Percentiles rank a stretch among this genome's conserved stretches.
Evolutionary conservation across 2,888 invertebrate genomes (phyloP).

Genomic region (Laspeyria flexula): DNA sequence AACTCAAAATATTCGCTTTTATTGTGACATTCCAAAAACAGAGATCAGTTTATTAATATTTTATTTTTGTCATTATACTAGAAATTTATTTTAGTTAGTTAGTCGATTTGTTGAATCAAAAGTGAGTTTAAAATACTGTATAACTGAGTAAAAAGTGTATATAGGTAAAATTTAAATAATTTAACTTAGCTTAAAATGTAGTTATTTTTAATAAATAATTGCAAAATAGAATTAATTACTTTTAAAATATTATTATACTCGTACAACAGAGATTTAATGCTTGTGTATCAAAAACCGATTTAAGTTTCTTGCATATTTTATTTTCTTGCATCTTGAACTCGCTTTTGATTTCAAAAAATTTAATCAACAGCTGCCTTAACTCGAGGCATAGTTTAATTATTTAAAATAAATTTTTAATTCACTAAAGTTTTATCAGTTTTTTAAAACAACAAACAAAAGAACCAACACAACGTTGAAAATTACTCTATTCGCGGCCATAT

Average conservation of each 20-base stretch:
- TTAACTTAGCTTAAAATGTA: background rate
- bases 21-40: conserved; percentile 14
- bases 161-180: no score
- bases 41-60: conserved; percentile 9
- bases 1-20: conserved; percentile 25
- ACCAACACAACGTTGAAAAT: background rate
- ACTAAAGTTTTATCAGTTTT: background rate
- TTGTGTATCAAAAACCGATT: background rate
- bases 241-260: no score
- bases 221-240: no score
- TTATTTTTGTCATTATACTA: conserved; percentile 12
- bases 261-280: no score
- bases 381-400: background rate
- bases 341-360: background rate
- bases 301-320: background rate
- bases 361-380: background rate
- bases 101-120: background rate
- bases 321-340: conserved; percentile 1
- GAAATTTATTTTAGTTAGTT: background rate
- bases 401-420: background rate
- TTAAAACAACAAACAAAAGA: background rate
- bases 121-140: conserved; percentile 5
- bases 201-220: no score
- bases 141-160: no score
- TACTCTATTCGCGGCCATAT: background rate